Base-by-base conservation (phyloP, 1,140 invertebrate species). In the Diprion similis region DNA sequence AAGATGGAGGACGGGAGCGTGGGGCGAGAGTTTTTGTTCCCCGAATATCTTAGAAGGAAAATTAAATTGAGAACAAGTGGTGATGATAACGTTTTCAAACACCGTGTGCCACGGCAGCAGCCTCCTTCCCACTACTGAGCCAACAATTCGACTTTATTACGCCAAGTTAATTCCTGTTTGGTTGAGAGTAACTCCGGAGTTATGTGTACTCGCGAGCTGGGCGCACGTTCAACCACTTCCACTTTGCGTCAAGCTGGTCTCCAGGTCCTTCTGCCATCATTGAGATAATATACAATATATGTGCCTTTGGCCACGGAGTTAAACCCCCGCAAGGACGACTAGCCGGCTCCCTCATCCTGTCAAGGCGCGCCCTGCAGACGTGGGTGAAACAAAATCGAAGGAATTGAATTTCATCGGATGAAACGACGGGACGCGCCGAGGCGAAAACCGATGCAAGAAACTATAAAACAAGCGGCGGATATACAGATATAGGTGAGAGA, bases 381-480 rank as follows among this genome's bases (percentile, higher is more conserved):
- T 15, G 11, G n/a, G 51, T 13, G n/a, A 59, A 17, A 59, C 51
- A 8, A 48, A 19, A 71, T 51, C 70, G 18, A n/a, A 48, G 46
- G 45, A n/a, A 71, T 51, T 59, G 70, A 47, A 47, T 18, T 37
- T n/a, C 15, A 48, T 51, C 17, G 48, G n/a, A 24, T 19, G 46
- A n/a, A 71, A 47, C 70, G 19, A 45, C 7, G 3, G 6, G 45
- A 45, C 7, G 45, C 11, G 11, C 3, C n/a, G 51, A 17, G 11
- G 51, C 51, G 51, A 59, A 10, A 15, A 59, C 11, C 51, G 51
- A 17, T 59, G 11, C 51, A 17, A 13, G 51, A 59, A 59, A 59
- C 51, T 17, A 59, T 59, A 59, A 59, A 59, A 59, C 51, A 59
- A 51, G 70, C 73, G 68, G 68, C 65, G 6, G 24, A 37, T 37